Evolutionary conservation across 2,888 invertebrate genomes (phyloP).

Genomic region (Euzophera pinguis): DNA sequence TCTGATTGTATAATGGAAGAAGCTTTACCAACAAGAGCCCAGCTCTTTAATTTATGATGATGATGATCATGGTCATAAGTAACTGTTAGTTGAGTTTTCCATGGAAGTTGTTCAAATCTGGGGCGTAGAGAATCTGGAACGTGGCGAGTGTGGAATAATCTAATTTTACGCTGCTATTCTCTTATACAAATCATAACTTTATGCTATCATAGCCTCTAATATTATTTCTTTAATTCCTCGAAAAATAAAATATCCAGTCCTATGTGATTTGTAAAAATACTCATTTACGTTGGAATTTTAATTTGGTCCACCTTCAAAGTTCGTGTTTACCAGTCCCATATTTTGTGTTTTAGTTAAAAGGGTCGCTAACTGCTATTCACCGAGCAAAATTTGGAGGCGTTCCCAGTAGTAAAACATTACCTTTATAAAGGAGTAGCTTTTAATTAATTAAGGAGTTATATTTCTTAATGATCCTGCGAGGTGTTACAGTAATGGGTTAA

Average conservation of each 20-base stretch:
- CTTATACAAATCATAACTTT: neutral
- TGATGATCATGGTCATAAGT: no score
- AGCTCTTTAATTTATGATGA: no score
- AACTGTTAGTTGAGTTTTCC: no score
- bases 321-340: no score
- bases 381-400: neutral
- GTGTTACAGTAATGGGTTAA: constrained; percentile 6
- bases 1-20: no score
- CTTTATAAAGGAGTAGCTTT: constrained; percentile 9
- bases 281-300: no score
- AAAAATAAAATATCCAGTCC: neutral
- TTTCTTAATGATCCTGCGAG: constrained; percentile 8
- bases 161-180: no score
- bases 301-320: neutral
- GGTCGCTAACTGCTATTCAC: neutral
- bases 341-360: neutral
- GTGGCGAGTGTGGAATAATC: neutral
- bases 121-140: neutral
- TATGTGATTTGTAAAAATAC: no score
- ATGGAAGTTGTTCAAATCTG: neutral
- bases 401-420: constrained; percentile 1
- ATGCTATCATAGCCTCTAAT: neutral
- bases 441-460: constrained; percentile 9
- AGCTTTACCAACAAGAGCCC: no score
- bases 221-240: neutral